Conservation (phyloP, 2,888 invertebrate genomes). For the Sarcophaga rosellei region DNA sequence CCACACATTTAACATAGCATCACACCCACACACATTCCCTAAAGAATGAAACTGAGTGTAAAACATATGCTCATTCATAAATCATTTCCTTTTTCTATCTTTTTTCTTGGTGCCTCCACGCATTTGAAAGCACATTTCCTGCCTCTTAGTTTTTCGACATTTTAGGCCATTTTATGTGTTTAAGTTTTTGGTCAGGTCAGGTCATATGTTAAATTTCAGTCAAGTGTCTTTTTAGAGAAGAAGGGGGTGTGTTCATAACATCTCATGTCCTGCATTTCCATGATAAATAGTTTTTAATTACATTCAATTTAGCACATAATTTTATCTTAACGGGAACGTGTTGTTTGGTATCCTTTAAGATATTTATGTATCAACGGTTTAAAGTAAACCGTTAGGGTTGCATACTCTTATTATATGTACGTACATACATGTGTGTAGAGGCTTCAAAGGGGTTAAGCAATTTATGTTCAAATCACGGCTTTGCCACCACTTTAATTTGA, state of each 20-base stretch:
- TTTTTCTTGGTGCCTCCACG: not conserved
- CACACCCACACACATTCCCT: not conserved
- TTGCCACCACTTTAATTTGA: not conserved
- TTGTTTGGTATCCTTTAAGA: conserved; percentile 25
- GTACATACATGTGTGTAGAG: not conserved
- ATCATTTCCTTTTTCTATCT: conserved; percentile 37
- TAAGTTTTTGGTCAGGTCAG: conserved; percentile 18
- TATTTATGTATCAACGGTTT: conserved; percentile 40
- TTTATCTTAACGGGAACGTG: not conserved
- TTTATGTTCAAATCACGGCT: not conserved
- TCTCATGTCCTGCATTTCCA: not conserved
- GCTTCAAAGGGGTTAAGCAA: not conserved
- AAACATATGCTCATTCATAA: conserved; percentile 38
- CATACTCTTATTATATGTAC: not conserved
- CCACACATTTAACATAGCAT: no score
- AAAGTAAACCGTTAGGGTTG: not conserved
- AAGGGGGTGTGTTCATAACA: not conserved
- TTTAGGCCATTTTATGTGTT: conserved; percentile 16
- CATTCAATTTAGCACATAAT: conserved; percentile 54
- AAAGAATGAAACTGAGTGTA: not conserved
- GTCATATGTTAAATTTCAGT: conserved; percentile 17
- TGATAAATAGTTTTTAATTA: conserved; percentile 62
- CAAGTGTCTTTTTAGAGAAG: not conserved
- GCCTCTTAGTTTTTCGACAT: conserved; percentile 6
- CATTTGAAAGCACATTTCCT: not conserved